phyloP scores from a whole-genome alignment of 1,140 invertebrate species.

The Cephus cinctus region DNA sequence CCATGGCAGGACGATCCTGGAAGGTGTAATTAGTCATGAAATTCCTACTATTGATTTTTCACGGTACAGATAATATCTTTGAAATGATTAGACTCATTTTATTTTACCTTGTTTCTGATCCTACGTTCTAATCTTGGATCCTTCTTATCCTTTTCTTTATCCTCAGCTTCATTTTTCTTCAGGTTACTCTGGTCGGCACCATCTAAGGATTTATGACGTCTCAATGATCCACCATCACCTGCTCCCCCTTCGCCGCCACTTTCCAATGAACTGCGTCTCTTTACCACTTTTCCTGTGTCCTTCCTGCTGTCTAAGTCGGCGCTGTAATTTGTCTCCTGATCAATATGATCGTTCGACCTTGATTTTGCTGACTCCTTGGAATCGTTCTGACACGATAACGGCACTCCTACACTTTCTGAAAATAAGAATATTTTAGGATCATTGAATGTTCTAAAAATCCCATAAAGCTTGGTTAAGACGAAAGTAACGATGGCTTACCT shows the following conservation, averaged over 20 bases:
- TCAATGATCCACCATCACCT: constrained; percentile 52
- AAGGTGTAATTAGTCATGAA: constrained; percentile 23
- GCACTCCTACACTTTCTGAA: too few species aligned
- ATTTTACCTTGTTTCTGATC: constrained; percentile 66
- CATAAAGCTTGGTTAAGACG: too few species aligned
- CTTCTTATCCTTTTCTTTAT: constrained; percentile 55
- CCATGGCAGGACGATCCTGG: constrained; percentile 70
- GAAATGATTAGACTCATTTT: constrained; percentile 3
- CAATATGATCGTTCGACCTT: constrained; percentile 45
- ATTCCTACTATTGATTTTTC: background rate
- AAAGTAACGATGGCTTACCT: too few species aligned
- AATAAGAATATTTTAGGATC: too few species aligned
- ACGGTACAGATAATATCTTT: constrained; percentile 1
- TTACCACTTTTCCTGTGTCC: constrained; percentile 33
- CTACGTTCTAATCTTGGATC: constrained; percentile 63
- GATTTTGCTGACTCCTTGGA: constrained; percentile 23
- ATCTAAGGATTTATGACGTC: constrained; percentile 61
- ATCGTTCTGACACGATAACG: too few species aligned
- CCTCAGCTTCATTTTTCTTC: constrained; percentile 55
- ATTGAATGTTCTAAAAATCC: too few species aligned
- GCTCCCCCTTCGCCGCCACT: constrained; percentile 50
- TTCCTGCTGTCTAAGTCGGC: constrained; percentile 38
- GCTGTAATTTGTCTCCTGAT: constrained; percentile 14
- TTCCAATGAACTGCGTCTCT: constrained; percentile 60
- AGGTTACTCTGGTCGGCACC: constrained; percentile 59